Conservation (phyloP, 2,888 invertebrate species). For the Vandiemenella viatica region DNA sequence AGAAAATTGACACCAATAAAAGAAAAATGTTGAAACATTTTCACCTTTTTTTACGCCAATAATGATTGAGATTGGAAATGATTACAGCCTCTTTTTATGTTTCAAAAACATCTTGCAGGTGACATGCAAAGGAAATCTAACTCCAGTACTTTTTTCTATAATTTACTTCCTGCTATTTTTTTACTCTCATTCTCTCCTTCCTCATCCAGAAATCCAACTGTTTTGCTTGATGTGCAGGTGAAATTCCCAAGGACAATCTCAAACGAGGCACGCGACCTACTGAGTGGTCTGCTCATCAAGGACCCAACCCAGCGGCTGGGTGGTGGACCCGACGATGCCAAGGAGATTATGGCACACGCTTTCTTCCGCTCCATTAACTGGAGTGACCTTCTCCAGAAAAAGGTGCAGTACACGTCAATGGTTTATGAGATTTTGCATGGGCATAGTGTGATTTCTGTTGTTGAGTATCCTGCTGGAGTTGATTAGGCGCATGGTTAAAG, state of each 20-base stretch:
- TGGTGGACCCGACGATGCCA: slow-evolving; percentile 88
- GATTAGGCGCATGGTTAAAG: background rate
- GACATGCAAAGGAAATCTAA: too few species aligned
- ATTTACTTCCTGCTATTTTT: too few species aligned
- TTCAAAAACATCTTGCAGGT: too few species aligned
- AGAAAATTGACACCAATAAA: too few species aligned
- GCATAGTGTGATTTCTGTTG: background rate
- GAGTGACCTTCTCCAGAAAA: slow-evolving; percentile 83
- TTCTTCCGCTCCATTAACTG: slow-evolving; percentile 94
- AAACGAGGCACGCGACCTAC: slow-evolving; percentile 70
- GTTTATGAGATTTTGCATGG: background rate
- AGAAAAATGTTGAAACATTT: too few species aligned
- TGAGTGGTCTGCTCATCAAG: slow-evolving; percentile 80
- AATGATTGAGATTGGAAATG: too few species aligned
- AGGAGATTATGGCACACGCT: slow-evolving; percentile 85
- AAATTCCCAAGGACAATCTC: slow-evolving; percentile 83
- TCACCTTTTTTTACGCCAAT: too few species aligned
- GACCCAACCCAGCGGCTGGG: slow-evolving; percentile 80
- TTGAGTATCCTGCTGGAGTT: background rate
- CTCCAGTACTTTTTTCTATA: too few species aligned
- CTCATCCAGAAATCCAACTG: too few species aligned
- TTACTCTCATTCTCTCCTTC: too few species aligned
- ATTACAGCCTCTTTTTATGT: too few species aligned
- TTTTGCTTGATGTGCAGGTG: too few species aligned
- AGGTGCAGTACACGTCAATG: slow-evolving; percentile 35